A percentile compares a stretch with the other conserved stretches of the same genome.
phyloP scores from a whole-genome alignment of 2,797 vertebrate genomes.

The Sebastes elongatus region DNA sequence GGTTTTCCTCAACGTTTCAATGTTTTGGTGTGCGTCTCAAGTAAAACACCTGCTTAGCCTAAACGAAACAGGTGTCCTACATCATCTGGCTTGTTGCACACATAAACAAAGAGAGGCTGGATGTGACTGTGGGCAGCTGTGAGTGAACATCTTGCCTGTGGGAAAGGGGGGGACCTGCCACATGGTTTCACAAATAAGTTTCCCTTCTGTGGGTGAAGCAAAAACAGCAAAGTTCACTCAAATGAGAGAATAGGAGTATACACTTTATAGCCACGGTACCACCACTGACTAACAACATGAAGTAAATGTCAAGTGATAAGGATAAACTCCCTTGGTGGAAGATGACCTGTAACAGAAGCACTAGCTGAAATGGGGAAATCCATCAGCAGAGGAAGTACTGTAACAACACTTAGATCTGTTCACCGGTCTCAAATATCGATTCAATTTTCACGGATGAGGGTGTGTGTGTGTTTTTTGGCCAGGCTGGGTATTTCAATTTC shows the following conservation, averaged over 20 bases:
- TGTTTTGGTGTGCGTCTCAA: constrained; percentile 34
- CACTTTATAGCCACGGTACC: neutral
- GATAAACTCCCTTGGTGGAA: constrained; percentile 22
- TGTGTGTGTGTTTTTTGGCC: neutral
- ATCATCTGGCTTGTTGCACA: constrained; percentile 18
- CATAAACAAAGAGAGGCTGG: constrained; percentile 21
- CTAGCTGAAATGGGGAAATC: constrained; percentile 47
- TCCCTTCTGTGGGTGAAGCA: constrained; percentile 1
- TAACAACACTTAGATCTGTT: neutral
- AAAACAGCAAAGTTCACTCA: neutral
- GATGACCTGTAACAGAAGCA: constrained; percentile 48
- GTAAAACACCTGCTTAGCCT: constrained; percentile 57
- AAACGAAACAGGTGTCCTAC: constrained; percentile 61
- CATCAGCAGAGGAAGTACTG: neutral
- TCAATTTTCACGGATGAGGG: neutral
- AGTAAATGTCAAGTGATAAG: constrained; percentile 53
- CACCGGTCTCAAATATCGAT: neutral
- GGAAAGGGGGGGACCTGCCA: constrained; percentile 1
- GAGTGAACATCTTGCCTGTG: constrained; percentile 39
- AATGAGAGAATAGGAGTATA: neutral
- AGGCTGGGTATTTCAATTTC: constrained; percentile 1
- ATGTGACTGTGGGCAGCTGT: constrained; percentile 42
- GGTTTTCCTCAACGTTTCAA: constrained; percentile 39
- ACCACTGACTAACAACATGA: neutral
- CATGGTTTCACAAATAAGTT: constrained; percentile 44